phyloP scores from a whole-genome alignment of 1,140 invertebrate genomes.

The Hyles vespertilio region DNA sequence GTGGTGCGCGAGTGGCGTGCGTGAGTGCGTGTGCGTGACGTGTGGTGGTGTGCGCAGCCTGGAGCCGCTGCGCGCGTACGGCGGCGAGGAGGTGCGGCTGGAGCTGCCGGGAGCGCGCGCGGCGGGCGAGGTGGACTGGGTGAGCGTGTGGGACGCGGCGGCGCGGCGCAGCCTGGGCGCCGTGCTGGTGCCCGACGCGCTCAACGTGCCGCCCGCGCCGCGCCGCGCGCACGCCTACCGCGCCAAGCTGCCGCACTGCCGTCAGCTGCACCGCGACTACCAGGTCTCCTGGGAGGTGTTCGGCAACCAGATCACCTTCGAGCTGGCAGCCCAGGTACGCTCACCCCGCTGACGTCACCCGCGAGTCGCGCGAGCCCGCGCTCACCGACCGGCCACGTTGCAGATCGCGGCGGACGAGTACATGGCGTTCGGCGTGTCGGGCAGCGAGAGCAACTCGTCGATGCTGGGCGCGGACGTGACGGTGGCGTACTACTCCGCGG shows the following conservation, averaged over 20 bases:
- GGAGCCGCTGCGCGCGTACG: slow-evolving; percentile 76
- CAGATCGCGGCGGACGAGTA: slow-evolving; percentile 85
- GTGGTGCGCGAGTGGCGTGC: neutral
- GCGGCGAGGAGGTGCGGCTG: slow-evolving; percentile 84
- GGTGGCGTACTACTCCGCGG: slow-evolving; percentile 83
- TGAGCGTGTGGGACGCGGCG: slow-evolving; percentile 80
- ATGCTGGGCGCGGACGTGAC: slow-evolving; percentile 93
- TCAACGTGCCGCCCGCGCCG: slow-evolving; percentile 93
- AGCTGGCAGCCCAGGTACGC: slow-evolving; percentile 83
- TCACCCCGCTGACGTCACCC: no score
- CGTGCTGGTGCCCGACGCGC: slow-evolving; percentile 85
- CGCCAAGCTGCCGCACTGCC: slow-evolving; percentile 84
- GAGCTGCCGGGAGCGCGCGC: slow-evolving; percentile 89
- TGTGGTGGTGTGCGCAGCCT: slow-evolving; percentile 29
- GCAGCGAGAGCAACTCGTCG: slow-evolving; percentile 80
- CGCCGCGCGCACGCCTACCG: slow-evolving; percentile 77
- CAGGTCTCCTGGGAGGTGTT: slow-evolving; percentile 94
- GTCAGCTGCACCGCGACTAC: slow-evolving; percentile 88
- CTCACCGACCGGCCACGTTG: neutral
- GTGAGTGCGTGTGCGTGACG: neutral
- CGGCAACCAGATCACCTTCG: slow-evolving; percentile 90
- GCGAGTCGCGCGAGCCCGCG: neutral
- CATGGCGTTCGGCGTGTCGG: slow-evolving; percentile 92
- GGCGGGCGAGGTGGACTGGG: slow-evolving; percentile 90
- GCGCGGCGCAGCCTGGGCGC: slow-evolving; percentile 85